Conservation (phyloP, 2,113 vertebrate species). For the Rhegmatorhina hoffmannsi region DNA sequence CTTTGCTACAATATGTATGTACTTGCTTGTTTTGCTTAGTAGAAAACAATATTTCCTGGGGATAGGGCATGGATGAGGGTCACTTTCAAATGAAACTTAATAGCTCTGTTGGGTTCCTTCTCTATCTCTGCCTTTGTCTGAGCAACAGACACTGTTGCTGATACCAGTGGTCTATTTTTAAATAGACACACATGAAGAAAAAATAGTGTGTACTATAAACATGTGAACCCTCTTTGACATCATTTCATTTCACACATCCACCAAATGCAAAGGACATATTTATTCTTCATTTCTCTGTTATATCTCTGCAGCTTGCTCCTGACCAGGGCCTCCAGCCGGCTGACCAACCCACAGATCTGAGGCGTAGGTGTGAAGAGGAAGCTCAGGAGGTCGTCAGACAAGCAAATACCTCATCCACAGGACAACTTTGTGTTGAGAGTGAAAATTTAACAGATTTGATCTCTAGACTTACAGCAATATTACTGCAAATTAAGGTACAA, state of each 20-base stretch:
- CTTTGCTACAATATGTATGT: background rate
- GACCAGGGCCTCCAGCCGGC: conserved; percentile 94
- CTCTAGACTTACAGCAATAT: conserved; percentile 91
- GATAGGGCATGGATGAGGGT: rapidly evolving
- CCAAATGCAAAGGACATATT: background rate
- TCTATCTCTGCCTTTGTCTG: background rate
- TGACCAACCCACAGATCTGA: conserved; percentile 90
- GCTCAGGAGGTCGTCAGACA: conserved; percentile 91
- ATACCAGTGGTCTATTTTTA: background rate
- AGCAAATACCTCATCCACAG: conserved; percentile 78
- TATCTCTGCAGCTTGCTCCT: conserved; percentile 84
- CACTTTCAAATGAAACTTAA: background rate
- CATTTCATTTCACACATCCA: background rate
- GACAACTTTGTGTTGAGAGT: conserved; percentile 85
- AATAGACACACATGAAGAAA: background rate
- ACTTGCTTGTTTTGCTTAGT: background rate
- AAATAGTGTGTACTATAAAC: background rate
- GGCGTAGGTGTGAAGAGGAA: conserved; percentile 90
- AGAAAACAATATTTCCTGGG: background rate
- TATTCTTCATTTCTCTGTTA: background rate
- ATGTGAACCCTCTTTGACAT: background rate
- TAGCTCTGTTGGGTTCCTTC: background rate
- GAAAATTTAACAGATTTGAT: conserved; percentile 89
- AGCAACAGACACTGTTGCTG: background rate
- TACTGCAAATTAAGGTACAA: conserved; percentile 95